Conservation (phyloP, 2,888 invertebrate genomes). For the Pecten maximus region DNA sequence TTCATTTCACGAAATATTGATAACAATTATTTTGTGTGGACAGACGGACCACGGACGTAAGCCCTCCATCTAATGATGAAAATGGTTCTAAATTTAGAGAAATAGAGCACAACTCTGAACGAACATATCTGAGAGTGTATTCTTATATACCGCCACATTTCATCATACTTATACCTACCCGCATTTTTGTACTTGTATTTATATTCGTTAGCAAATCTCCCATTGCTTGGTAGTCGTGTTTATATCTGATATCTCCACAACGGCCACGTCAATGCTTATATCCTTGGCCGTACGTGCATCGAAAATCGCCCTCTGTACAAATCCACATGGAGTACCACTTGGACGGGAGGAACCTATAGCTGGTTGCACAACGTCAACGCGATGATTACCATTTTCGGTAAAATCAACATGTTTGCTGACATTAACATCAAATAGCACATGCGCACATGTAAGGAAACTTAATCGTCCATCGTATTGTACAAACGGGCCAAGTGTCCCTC, state of each 20-base stretch:
- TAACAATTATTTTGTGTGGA: no score
- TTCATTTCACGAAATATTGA: no score
- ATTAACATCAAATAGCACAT: not conserved
- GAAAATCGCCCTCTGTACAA: not conserved
- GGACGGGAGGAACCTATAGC: not conserved
- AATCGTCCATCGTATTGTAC: not conserved
- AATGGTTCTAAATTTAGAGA: no score
- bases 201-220: not conserved
- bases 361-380: not conserved
- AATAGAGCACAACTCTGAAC: no score
- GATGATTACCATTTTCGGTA: not conserved
- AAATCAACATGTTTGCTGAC: not conserved
- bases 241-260: not conserved
- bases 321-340: not conserved
- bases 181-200: not conserved
- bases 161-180: no score
- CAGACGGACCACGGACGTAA: no score
- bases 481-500: not conserved
- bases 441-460: not conserved
- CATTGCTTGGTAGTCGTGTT: not conserved
- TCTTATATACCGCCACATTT: no score
- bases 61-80: no score
- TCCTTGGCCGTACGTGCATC: not conserved
- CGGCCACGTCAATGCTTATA: not conserved
- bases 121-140: no score